A percentile compares a stretch with the other conserved stretches of the same genome.
phyloP scores from a whole-genome alignment of 2,797 vertebrate genomes.

The Phylloscopus collybita region DNA sequence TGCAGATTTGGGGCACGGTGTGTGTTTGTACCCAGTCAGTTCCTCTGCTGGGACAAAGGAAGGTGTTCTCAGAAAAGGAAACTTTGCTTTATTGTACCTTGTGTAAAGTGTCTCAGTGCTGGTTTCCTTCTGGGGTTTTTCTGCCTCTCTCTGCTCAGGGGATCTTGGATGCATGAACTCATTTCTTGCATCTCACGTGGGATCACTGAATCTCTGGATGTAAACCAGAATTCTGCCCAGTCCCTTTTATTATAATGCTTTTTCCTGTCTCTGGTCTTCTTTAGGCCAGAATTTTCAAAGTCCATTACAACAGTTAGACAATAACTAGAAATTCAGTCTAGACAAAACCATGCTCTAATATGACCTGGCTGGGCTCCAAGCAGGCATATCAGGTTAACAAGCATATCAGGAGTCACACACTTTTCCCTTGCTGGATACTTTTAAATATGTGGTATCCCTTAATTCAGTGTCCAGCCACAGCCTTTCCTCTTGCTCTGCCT shows the following conservation, averaged over 20 bases:
- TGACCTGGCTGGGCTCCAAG: not conserved
- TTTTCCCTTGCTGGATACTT: not conserved
- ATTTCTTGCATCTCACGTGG: not conserved
- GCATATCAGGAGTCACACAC: accelerated
- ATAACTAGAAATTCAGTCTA: not conserved
- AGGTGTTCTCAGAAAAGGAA: not conserved
- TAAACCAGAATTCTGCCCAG: not conserved
- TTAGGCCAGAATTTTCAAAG: not conserved
- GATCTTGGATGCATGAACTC: not conserved
- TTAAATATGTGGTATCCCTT: accelerated
- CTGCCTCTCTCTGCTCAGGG: not conserved
- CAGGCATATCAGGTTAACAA: not conserved
- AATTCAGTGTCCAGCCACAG: not conserved
- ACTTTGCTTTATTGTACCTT: not conserved
- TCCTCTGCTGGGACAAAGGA: not conserved
- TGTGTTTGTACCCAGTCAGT: not conserved
- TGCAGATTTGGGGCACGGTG: not conserved
- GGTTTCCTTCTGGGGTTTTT: not conserved
- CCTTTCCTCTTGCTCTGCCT: not conserved
- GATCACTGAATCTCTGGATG: not conserved
- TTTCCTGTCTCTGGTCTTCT: not conserved
- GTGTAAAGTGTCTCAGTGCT: not conserved
- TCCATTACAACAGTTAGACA: not conserved
- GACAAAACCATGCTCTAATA: not conserved
- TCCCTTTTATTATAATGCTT: not conserved